Evolutionary conservation across 1,140 invertebrate genomes (phyloP).

Genomic region (Caerostris darwini): DNA sequence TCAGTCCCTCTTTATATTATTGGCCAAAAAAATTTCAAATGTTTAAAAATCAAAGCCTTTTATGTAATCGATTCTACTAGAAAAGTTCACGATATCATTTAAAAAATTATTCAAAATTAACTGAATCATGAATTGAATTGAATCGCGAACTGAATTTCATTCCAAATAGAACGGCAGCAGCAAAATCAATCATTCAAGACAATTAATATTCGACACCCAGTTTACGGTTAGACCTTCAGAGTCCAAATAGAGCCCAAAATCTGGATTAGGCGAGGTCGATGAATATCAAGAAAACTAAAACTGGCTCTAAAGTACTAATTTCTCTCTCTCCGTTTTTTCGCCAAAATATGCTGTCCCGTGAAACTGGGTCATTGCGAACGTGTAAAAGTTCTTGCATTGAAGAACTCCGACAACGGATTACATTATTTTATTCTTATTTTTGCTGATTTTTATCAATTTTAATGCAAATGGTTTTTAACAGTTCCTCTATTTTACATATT

Average conservation of each 20-base stretch:
- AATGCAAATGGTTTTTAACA: too few relatives aligned
- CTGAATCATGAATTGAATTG: too few relatives aligned
- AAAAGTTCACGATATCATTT: too few relatives aligned
- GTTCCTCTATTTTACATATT: too few relatives aligned
- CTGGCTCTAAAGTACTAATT: not conserved
- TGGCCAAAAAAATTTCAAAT: too few relatives aligned
- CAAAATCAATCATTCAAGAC: not conserved
- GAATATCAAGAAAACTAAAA: slow-evolving; percentile 14
- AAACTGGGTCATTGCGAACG: slow-evolving; percentile 35
- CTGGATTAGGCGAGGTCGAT: slow-evolving; percentile 7
- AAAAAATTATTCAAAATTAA: too few relatives aligned
- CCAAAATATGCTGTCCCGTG: not conserved
- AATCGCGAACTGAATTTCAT: too few relatives aligned
- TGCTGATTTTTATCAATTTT: too few relatives aligned
- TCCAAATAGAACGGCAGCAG: not conserved
- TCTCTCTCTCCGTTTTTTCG: not conserved
- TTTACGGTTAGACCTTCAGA: not conserved
- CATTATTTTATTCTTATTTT: too few relatives aligned
- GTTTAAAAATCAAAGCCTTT: too few relatives aligned
- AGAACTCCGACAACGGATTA: not conserved
- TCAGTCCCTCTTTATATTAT: too few relatives aligned
- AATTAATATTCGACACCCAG: not conserved
- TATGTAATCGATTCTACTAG: too few relatives aligned
- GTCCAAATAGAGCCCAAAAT: not conserved
- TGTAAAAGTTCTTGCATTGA: not conserved